phyloP scores from a whole-genome alignment of 1,140 invertebrate species.

The Bombus turneri region DNA sequence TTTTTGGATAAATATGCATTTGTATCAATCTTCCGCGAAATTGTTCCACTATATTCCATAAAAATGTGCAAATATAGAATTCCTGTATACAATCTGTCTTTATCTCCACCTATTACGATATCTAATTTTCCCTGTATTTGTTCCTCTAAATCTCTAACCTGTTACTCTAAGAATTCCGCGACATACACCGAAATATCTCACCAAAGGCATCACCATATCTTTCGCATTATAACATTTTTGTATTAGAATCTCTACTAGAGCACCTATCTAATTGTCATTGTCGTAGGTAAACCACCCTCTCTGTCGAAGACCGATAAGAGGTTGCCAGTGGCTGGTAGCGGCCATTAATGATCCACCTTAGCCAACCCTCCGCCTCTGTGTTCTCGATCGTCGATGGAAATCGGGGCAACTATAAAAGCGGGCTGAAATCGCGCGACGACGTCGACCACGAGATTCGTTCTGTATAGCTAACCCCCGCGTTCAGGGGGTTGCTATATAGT shows the following conservation, averaged over 20 bases:
- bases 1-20: too few species aligned
- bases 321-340: slow-evolving; percentile 62
- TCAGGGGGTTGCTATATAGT: slow-evolving; percentile 34
- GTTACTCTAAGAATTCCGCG: background rate
- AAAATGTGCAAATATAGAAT: too few species aligned
- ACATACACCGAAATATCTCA: background rate
- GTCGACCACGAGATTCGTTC: slow-evolving; percentile 23
- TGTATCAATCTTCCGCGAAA: too few species aligned
- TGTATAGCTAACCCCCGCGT: slow-evolving; percentile 14
- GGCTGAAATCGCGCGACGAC: slow-evolving; percentile 39
- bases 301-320: slow-evolving; percentile 56
- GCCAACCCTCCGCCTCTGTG: background rate
- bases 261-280: slow-evolving; percentile 48
- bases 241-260: background rate
- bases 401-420: slow-evolving; percentile 52
- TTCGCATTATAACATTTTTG: background rate
- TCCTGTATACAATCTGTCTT: too few species aligned
- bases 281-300: slow-evolving; percentile 40
- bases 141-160: background rate
- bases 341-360: slow-evolving; percentile 62
- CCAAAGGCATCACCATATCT: too few species aligned
- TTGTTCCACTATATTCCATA: too few species aligned
- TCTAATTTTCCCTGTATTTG: background rate
- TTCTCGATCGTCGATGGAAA: slow-evolving; percentile 41
- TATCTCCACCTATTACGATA: background rate